A percentile compares a stretch with the other conserved stretches of the same genome.
These are phyloP conservation scores for Zygaena filipendulae DNA, from an alignment of 2,888 invertebrate species.

Conservation along the genomic window DNA sequence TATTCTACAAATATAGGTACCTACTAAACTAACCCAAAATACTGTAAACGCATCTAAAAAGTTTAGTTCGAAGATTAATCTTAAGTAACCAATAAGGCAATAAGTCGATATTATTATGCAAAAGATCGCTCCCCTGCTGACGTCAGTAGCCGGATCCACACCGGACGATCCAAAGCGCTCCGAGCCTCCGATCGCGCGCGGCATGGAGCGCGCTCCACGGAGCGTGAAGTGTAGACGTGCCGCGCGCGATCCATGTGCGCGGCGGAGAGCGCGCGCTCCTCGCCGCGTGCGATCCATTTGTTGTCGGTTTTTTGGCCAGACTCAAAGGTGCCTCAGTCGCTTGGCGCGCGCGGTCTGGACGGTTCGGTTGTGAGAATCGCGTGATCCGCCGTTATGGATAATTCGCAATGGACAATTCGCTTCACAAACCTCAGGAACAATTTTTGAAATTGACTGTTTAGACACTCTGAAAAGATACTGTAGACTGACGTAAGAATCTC, in stretches of 20 bases:
- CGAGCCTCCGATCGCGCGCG: conserved; percentile 11
- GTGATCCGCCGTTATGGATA: conserved; percentile 8
- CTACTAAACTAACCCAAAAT: no score
- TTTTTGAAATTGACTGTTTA: no score
- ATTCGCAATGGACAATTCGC: no score
- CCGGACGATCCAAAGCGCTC: conserved; percentile 12
- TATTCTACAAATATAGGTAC: no score
- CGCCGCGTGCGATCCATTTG: conserved; percentile 17
- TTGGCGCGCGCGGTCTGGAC: conserved; percentile 15
- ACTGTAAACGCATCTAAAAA: no score
- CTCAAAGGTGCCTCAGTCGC: conserved; percentile 16
- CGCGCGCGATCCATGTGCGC: conserved; percentile 9
- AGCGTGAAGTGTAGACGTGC: conserved; percentile 12
- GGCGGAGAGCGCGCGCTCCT: conserved; percentile 15
- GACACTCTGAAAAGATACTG: no score
- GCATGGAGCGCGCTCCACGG: conserved; percentile 7
- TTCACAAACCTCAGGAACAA: no score
- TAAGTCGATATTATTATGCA: no score
- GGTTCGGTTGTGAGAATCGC: conserved; percentile 10
- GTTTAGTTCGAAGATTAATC: no score
- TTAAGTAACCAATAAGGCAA: no score
- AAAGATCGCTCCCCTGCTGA: no score
- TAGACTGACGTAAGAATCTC: no score
- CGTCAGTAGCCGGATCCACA: conserved; percentile 12
- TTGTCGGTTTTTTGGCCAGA: conserved; percentile 17